Conservation (phyloP, 2,888 invertebrate genomes). For the Mimachlamys varia region DNA sequence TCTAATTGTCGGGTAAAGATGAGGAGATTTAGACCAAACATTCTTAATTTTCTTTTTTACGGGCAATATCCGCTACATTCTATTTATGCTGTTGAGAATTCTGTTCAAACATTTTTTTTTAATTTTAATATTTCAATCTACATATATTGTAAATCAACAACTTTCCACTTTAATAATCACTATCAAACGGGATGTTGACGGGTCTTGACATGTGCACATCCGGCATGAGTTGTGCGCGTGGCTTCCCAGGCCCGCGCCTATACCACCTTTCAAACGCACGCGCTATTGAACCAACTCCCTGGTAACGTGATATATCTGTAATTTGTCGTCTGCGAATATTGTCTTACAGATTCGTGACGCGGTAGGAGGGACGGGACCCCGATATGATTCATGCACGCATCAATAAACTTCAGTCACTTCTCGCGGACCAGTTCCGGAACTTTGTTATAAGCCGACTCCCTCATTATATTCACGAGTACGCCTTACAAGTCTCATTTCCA, state of each 20-base stretch:
- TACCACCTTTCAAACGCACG: slow-evolving; percentile 19
- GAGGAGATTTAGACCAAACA: too few species aligned
- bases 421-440: slow-evolving; percentile 34
- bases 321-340: slow-evolving; percentile 6
- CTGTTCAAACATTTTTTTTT: too few species aligned
- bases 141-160: neutral
- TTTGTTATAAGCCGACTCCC: slow-evolving; percentile 27
- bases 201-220: slow-evolving; percentile 24
- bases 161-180: neutral
- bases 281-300: neutral
- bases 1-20: too few species aligned
- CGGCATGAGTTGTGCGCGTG: slow-evolving; percentile 19
- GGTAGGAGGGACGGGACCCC: slow-evolving; percentile 14
- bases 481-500: slow-evolving; percentile 15
- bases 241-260: neutral
- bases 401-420: slow-evolving; percentile 34
- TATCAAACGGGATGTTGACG: neutral
- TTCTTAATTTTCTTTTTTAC: too few species aligned
- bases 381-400: slow-evolving; percentile 20
- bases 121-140: neutral
- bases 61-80: too few species aligned
- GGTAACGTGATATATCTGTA: neutral
- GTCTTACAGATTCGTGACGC: neutral
- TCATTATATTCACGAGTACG: slow-evolving; percentile 34
- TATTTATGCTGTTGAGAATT: too few species aligned